Conservation (phyloP, 2,888 invertebrate genomes). For the Eupithecia vulgata region DNA sequence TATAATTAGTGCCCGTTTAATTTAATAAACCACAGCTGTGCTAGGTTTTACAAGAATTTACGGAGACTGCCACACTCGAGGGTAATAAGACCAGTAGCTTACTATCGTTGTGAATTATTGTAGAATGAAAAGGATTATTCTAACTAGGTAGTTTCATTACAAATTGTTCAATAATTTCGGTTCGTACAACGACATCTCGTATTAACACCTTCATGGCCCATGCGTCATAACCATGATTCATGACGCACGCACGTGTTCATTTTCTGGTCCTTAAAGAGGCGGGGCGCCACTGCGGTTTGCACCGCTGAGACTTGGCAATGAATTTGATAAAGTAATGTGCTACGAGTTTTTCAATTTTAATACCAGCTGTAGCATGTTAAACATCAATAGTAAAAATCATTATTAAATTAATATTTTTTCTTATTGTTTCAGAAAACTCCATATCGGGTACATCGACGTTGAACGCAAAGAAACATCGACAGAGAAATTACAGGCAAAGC, state of each 20-base stretch:
- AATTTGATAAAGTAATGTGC: no score
- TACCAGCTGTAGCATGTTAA: neutral
- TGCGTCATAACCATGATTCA: no score
- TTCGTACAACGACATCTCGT: neutral
- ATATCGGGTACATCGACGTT: slow-evolving; percentile 79
- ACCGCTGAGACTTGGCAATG: no score
- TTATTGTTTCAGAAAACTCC: slow-evolving; percentile 73
- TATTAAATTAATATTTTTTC: neutral
- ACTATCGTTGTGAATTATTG: neutral
- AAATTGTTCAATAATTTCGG: neutral
- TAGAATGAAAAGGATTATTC: neutral
- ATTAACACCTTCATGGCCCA: neutral
- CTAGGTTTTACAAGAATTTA: slow-evolving; percentile 36
- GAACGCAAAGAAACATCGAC: slow-evolving; percentile 76
- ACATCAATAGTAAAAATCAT: neutral
- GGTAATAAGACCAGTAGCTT: slow-evolving; percentile 6
- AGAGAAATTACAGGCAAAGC: slow-evolving; percentile 79
- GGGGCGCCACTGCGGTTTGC: no score
- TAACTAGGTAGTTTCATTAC: neutral
- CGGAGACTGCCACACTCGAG: slow-evolving; percentile 25
- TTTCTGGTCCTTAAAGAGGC: no score
- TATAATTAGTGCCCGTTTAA: slow-evolving; percentile 38
- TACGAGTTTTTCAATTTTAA: no score
- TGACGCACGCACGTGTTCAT: no score
- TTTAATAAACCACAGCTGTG: slow-evolving; percentile 38